Evolutionary conservation across 2,888 invertebrate genomes (phyloP).

Genomic region (Hofmannophila pseudospretella): DNA sequence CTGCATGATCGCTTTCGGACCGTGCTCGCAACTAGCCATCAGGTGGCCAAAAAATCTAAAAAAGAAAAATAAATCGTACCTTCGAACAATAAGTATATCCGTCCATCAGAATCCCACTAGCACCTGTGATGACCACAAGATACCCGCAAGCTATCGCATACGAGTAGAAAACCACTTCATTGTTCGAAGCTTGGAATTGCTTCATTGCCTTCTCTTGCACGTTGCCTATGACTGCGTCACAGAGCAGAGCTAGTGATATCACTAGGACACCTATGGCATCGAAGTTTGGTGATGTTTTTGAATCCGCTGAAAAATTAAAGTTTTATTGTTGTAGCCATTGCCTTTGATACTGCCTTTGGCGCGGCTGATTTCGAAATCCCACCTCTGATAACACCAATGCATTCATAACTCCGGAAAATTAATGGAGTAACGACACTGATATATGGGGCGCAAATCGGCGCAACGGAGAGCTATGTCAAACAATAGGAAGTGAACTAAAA

Average conservation of each 20-base stretch:
- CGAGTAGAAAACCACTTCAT: slow-evolving; percentile 95
- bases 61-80: too few relatives aligned
- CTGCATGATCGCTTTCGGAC: too few relatives aligned
- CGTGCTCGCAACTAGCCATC: too few relatives aligned
- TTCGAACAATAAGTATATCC: slow-evolving; percentile 87
- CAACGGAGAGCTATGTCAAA: too few relatives aligned
- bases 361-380: too few relatives aligned
- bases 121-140: slow-evolving; percentile 83
- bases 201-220: slow-evolving; percentile 98
- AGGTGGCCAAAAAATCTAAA: too few relatives aligned
- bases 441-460: too few relatives aligned
- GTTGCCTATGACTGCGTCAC: slow-evolving; percentile 97
- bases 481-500: too few relatives aligned
- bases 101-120: slow-evolving; percentile 84
- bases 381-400: too few relatives aligned
- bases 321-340: not conserved
- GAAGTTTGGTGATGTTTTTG: slow-evolving; percentile 86
- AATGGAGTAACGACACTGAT: too few relatives aligned
- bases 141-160: slow-evolving; percentile 93
- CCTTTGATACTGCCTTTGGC: too few relatives aligned
- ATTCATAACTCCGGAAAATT: too few relatives aligned
- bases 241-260: slow-evolving; percentile 90
- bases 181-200: slow-evolving; percentile 87
- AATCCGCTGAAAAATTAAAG: slow-evolving; percentile 79
- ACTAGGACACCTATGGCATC: slow-evolving; percentile 83